Percentiles rank a stretch among this genome's conserved stretches.
phyloP scores from a whole-genome alignment of 2,113 vertebrate genomes.

The Phyllostomus discolor region DNA sequence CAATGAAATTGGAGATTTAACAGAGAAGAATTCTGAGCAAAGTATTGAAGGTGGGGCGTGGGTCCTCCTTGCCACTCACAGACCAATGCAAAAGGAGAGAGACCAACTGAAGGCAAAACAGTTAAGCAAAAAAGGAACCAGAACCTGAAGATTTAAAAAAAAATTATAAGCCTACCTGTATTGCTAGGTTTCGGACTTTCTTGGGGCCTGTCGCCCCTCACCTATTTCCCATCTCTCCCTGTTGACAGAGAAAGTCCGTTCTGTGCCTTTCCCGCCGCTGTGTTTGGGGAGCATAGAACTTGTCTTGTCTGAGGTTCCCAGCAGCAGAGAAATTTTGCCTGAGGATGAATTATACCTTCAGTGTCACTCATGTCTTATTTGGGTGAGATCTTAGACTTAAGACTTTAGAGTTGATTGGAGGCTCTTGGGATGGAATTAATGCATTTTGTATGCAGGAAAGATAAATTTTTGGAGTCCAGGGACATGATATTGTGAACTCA shows the following conservation, averaged over 20 bases:
- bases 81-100: neutral
- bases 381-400: neutral
- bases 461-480: neutral
- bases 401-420: neutral
- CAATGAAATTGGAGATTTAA: neutral
- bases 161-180: neutral
- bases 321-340: neutral
- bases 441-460: neutral
- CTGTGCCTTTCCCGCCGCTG: too few relatives aligned
- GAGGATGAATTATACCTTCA: neutral
- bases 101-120: neutral
- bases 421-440: neutral
- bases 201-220: neutral
- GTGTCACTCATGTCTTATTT: neutral
- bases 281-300: neutral
- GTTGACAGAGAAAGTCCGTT: neutral
- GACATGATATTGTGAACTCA: neutral
- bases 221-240: neutral
- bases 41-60: neutral
- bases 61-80: neutral
- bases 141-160: neutral
- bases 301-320: neutral
- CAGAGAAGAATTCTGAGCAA: neutral
- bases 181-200: neutral
- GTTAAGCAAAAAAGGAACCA: neutral